Evolutionary conservation across 2,113 vertebrate genomes (phyloP), one percentile per base, ranked within the genome.

Genomic region (Pomatorhinus ruficollis): DNA sequence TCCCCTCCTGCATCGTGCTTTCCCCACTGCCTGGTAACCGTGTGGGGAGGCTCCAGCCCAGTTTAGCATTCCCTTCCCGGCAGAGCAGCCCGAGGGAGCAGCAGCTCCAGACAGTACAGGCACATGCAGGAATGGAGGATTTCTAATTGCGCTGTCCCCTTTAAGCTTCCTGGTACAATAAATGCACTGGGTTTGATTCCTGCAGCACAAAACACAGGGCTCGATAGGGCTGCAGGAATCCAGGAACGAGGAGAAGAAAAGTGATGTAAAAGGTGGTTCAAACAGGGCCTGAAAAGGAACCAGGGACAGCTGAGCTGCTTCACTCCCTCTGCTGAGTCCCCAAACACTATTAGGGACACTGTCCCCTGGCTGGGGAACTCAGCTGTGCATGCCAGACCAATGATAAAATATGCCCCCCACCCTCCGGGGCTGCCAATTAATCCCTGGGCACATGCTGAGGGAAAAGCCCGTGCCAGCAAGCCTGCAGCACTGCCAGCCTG

Each of bases 241-340:
- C 53, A 70, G 31, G 23, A 68, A 6, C 3, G 14, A 49, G 61
- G 33, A 61, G 17, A 72, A 6, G 39, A 39, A 11, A 72, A 81
- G 11, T 27, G 11, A 27, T 52, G 10, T 16, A n/a, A 31, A 76
- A 53, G 10, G 30, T 30, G 16, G 21, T 15, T 14, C 45, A 49
- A 10, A 22, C 7, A 60, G 24, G n/a, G 45, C 19, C 25, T 35
- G 27, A 6, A 24, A 28, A 22, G 40, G 20, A 10, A 68, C 4
- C 12, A 50, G 33, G 42, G 63, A 13, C 37, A 86, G 78, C 59
- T 65, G 79, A 89, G 49, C 40, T 11, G 12, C 24, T 52, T 14
- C 27, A 2, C 15, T 37, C 1, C 3, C 39, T 33, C 0, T 5
- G 6, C 15, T 8, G 37, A 44, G 21, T 4, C 25, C 27, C 21